Evolutionary conservation across 2,113 vertebrate genomes (phyloP), one percentile per base, ranked within the genome.

Genomic region (Macquaria ambigua): DNA sequence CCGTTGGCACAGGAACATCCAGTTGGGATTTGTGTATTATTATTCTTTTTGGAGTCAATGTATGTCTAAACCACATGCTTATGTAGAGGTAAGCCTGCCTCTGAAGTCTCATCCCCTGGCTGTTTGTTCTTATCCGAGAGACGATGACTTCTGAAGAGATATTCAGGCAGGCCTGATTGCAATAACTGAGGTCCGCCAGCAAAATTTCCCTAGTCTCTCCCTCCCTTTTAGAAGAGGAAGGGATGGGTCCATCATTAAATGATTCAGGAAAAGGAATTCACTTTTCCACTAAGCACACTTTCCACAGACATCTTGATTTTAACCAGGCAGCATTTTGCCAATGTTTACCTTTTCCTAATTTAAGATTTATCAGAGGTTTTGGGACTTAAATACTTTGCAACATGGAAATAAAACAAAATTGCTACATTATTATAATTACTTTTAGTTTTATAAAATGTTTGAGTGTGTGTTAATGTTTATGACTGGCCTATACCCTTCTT

Each of bases 171-270:
- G 43, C 74, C 79, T 84, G 79, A 83, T 86, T 91, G 77, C 58
- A 93, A 92, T 86, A 91, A 82, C 71, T 85, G 68, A 86, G 39
- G 81, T 87, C 72, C 15, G 80, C 81, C 80, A 81, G 80, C 63
- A 72, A 81, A 84, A 78, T 91, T 78, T 85, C 73, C 77, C 78
- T n/a, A 34, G 70, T 82, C 78, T 86, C 64, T 85, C 88, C 87
- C 82, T 88, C 79, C 66, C 80, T 72, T 78, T 83, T 14, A 77
- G 76, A 83, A 86, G 80, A 85, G 79, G 87, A 92, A 92, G 91
- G 89, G 90, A 91, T 92, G 88, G 90, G 87, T 88, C 74, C 85
- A 76, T 88, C 79, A 90, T 86, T 92, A 90, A 89, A 86, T 74
- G 82, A 84, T 83, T 89, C 71, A 87, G 88, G 89, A 91, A 93